A percentile compares a stretch with the other conserved stretches of the same genome.
Evolutionary conservation across 1,140 invertebrate genomes (phyloP).

Genomic region (Drosophila pectinifera): DNA sequence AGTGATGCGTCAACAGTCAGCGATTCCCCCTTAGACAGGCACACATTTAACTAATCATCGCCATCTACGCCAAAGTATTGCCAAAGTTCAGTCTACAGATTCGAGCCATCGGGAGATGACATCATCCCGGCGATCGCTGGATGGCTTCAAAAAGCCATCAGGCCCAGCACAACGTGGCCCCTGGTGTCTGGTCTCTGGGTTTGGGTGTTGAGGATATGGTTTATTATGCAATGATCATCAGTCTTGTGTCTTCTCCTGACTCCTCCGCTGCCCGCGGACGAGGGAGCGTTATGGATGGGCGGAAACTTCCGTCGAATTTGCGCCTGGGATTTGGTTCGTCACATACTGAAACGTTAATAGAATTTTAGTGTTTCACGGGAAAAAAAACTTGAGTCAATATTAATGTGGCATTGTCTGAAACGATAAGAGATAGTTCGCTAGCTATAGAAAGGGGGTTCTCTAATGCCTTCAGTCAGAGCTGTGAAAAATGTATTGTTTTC

Average conservation of each 20-base stretch:
- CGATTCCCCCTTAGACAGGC: conserved; percentile 25
- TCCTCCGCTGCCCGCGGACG: not conserved
- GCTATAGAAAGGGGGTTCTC: not conserved
- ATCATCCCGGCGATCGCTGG: conserved; percentile 49
- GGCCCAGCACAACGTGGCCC: conserved; percentile 45
- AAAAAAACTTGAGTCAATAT: conserved; percentile 14
- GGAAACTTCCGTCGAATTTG: conserved; percentile 47
- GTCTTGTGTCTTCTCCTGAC: conserved; percentile 1
- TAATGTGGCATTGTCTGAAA: not conserved
- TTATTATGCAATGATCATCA: conserved; percentile 77
- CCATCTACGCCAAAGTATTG: conserved; percentile 56
- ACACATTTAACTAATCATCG: conserved; percentile 65
- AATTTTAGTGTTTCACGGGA: conserved; percentile 1
- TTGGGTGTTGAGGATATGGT: too few species aligned
- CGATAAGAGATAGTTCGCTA: not conserved
- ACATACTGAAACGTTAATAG: conserved; percentile 16
- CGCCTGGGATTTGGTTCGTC: conserved; percentile 3
- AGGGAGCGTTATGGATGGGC: conserved; percentile 17
- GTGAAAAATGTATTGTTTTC: too few species aligned
- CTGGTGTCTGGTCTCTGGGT: conserved; percentile 16
- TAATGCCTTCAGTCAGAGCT: not conserved
- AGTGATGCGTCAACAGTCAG: conserved; percentile 49
- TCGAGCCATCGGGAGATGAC: conserved; percentile 42
- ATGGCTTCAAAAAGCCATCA: conserved; percentile 50
- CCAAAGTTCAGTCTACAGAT: conserved; percentile 57